Evolutionary conservation across 1,140 invertebrate genomes (phyloP).

Genomic region (Orchestia grillus): DNA sequence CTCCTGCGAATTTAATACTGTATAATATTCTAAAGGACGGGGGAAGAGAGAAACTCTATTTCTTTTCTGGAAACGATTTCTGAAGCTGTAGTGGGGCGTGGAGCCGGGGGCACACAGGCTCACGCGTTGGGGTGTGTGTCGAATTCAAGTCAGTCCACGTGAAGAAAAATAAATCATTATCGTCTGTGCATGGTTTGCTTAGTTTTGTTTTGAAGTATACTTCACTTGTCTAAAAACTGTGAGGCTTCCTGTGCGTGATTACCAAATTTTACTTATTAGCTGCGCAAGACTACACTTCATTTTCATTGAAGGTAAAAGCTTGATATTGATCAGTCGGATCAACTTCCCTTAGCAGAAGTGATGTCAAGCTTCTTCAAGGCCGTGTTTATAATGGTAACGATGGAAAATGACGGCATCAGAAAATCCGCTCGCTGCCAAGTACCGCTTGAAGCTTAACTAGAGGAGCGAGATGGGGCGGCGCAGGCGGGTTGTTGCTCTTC

Average conservation of each 20-base stretch:
- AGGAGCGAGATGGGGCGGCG: neutral
- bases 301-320: neutral
- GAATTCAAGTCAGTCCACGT: neutral
- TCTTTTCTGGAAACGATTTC: neutral
- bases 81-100: neutral
- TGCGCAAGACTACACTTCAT: neutral
- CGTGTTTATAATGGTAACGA: neutral
- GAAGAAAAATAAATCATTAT: too few species aligned
- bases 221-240: neutral
- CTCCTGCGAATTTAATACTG: neutral
- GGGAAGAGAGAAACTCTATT: neutral
- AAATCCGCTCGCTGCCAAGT: neutral
- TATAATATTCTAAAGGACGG: neutral
- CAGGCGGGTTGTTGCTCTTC: neutral
- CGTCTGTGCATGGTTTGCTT: too few species aligned
- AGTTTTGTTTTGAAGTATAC: neutral
- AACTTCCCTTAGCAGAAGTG: neutral
- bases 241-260: neutral
- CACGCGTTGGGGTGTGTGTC: neutral
- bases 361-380: neutral
- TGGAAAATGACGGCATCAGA: neutral
- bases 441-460: neutral
- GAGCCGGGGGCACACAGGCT: too few species aligned
- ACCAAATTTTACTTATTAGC: neutral
- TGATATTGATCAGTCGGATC: neutral